Base-by-base conservation (phyloP, 2,888 invertebrate genomes). In the Lasioglossum lativentre region DNA sequence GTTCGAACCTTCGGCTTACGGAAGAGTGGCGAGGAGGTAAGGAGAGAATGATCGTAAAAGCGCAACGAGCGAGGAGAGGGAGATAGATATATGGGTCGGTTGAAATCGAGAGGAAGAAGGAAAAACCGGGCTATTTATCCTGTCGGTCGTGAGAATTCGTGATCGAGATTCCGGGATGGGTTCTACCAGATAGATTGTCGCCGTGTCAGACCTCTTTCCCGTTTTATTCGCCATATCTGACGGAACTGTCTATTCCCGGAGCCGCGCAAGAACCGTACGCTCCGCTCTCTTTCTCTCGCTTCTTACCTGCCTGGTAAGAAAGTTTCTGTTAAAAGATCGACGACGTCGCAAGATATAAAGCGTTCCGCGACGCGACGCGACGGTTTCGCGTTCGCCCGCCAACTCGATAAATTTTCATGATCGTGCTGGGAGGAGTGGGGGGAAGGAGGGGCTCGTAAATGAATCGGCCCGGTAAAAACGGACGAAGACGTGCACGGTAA, bases 111-210 rank as follows among this genome's bases (percentile, higher is more conserved):
- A 72, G 30, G 23, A 52, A 52, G 78, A 52, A 16, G 78, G 72
- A n/a, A 52, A 59, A 66, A 38, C 19, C 30, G 74, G 78, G 84
- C 80, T 83, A 88, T 89, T 90, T 86, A 89, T 90, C 83, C 89
- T 71, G 70, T 34, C 45, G 77, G 63, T 76, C 82, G 74, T 68
- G 68, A 66, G 79, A 82, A 82, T 83, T 87, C 80, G 59, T 71
- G 78, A 88, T 90, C 88, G 79, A 85, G 84, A 87, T 86, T 87
- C 77, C 42, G 42, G 16, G 66, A 68, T 70, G 52, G 66, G 70
- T 73, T 73, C 63, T 56, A 74, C 76, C n/a, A 59, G 75, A 81
- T 71, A 73, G 75, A 30, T 40, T 82, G 74, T 30, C 71, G 52
- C 27, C 45, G 72, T 59, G 47, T 42, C 80, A 16, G 59, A 42